phyloP scores from a whole-genome alignment of 1,140 invertebrate species.

The Dreissena polymorpha region DNA sequence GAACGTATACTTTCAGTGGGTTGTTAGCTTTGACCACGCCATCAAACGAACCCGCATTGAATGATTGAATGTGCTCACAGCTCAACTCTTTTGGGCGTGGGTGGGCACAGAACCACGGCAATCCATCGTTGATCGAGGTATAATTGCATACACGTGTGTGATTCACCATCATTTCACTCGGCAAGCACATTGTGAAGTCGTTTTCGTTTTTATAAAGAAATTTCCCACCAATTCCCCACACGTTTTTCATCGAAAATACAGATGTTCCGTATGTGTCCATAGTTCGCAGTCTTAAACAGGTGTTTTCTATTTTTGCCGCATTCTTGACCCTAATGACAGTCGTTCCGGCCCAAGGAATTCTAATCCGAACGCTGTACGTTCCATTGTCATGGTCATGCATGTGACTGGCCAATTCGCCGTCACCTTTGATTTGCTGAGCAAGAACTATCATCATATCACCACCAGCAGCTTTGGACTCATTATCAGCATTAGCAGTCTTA shows the following conservation, averaged over 20 bases:
- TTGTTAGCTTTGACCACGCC: background rate
- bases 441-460: slow-evolving; percentile 29
- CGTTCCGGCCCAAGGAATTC: slow-evolving; percentile 26
- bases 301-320: slow-evolving; percentile 26
- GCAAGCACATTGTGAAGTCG: slow-evolving; percentile 22
- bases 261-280: slow-evolving; percentile 16
- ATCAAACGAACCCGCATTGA: background rate
- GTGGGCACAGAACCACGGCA: slow-evolving; percentile 45
- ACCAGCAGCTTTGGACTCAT: background rate
- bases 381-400: slow-evolving; percentile 49
- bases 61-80: slow-evolving; percentile 26
- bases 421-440: slow-evolving; percentile 4
- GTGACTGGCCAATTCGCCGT: slow-evolving; percentile 31
- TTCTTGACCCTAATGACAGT: slow-evolving; percentile 21
- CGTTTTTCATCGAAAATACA: slow-evolving; percentile 10
- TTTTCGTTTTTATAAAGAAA: background rate
- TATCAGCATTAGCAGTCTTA: slow-evolving; percentile 2
- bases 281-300: slow-evolving; percentile 30
- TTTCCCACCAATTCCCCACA: slow-evolving; percentile 25
- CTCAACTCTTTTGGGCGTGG: slow-evolving; percentile 1
- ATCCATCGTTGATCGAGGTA: slow-evolving; percentile 25
- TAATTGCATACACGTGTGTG: slow-evolving; percentile 34
- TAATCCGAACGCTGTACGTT: slow-evolving; percentile 30
- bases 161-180: slow-evolving; percentile 13
- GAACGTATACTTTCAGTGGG: slow-evolving; percentile 1